Base-by-base conservation (phyloP, 2,797 vertebrate genomes). In the Leptoclinus maculatus region DNA sequence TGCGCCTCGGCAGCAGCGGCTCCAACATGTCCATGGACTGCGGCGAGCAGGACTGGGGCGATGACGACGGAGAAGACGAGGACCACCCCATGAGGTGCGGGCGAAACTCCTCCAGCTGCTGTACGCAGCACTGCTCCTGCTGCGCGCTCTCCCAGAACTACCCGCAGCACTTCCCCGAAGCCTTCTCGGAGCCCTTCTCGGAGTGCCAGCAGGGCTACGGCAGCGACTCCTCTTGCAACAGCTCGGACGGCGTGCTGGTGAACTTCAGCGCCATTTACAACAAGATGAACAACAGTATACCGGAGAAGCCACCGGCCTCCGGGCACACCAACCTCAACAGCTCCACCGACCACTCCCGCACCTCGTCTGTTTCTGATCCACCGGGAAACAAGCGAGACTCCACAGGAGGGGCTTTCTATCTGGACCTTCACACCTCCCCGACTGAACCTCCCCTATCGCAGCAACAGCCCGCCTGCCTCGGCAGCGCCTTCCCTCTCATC, bases 181-280 rank as follows among this genome's bases (percentile, higher is more conserved):
- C 86, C 17, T 95, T 93, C 74, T 16, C 85, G 0, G 90, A 93
- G 71, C 68, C 88, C 0, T 92, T 92, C 71, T 95, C 96, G 0
- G 97, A 97, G 83, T 96, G 96, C 78, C 96, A 95, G 83, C 96
- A 95, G 80, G 96, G 96, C 73, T 97, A 97, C 2, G 92, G 95
- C 85, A 99, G 97, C 9, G 98, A 99, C 93, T 98, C 97, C 0
- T 99, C 98, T 36, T 99, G 97, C 94, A 98, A 97, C 93, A 98
- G 97, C 83, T 99, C 97, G 0, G 97, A 99, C 0, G 97, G 98
- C 0, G 96, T 98, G 36, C 95, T 99, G 14, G 97, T 99, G 80
- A 99, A 97, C 86, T 98, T 99, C 95, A 99, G 97, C n/a, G 92
- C 97, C 71, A 98, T 99, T 77, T 99, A 97, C 94, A 97, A 96